Evolutionary conservation across 2,797 vertebrate species (phyloP).

Genomic region (Oryzias dopingdopingensis): DNA sequence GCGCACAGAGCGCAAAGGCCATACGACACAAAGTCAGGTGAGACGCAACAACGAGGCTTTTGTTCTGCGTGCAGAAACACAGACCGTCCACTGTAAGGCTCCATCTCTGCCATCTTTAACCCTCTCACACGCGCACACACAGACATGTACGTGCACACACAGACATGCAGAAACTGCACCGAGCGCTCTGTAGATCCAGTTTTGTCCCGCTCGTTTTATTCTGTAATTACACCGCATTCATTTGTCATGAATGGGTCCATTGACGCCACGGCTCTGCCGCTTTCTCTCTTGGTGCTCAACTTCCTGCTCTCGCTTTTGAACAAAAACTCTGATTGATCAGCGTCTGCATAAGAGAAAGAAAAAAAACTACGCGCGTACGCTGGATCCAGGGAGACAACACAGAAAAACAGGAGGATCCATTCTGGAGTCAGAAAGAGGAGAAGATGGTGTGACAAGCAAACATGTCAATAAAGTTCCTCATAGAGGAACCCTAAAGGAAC

Average conservation of each 20-base stretch:
- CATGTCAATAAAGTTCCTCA: no score
- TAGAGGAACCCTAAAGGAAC: no score
- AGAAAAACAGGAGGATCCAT: no score
- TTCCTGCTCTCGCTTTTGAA: not conserved
- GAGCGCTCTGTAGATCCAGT: conserved; percentile 28
- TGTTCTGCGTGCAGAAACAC: conserved; percentile 45
- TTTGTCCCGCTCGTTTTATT: conserved; percentile 20
- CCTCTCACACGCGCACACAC: conserved; percentile 19
- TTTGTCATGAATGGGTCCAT: conserved; percentile 37
- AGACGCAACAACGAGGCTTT: conserved; percentile 47
- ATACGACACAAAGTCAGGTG: conserved; percentile 52
- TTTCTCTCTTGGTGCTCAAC: not conserved
- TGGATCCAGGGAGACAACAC: no score
- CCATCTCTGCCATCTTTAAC: conserved; percentile 65
- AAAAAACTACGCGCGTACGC: no score
- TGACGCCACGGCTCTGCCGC: conserved; percentile 21
- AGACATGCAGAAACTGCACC: conserved; percentile 12
- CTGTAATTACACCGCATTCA: conserved; percentile 21
- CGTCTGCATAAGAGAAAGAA: no score
- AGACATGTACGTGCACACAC: conserved; percentile 7
- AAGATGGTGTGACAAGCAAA: no score
- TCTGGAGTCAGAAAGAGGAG: no score
- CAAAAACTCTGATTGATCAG: not conserved
- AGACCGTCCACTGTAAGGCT: conserved; percentile 49
- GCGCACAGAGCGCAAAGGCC: no score